Evolutionary conservation across 2,797 vertebrate genomes (phyloP), one percentile per base, ranked within the genome.

Genomic region (Anguilla obscura): DNA sequence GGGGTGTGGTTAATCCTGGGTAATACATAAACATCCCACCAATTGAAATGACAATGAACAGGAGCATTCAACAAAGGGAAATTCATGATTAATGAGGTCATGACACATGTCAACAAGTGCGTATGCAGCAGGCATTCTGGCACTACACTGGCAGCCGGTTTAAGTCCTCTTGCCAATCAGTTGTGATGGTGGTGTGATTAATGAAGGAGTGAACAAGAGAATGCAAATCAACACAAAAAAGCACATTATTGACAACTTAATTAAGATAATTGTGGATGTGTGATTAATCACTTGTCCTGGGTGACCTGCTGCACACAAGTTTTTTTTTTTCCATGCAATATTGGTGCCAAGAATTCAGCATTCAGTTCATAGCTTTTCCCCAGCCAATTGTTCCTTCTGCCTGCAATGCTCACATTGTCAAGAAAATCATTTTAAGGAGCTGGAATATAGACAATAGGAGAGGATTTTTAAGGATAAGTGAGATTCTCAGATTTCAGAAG

Each of bases 51-150:
- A 50, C 79, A 82, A 45, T n/a, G 6, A 24, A 18, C 45, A 24
- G 79, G 79, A 50, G 50, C 24, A n/a, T n/a, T 10, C 24, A 82
- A 9, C 40, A 82, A 82, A 82, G 79, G 27, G 21, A 24, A 48
- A 48, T 82, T 50, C 79, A n/a, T 82, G 40, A 82, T n/a, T 82
- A 24, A 48, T 82, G 79, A 82, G 79, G 79, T 82, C 79, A 50
- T 82, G 45, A 50, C 45, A 48, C 21, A 18, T 14, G 5, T 82
- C 45, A 82, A 82, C 45, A 50, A 45, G 40, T 48, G 50, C 21
- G 7, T 50, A 24, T 50, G 45, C 45, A 3, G 21, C 40, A 50
- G 40, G 40, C 79, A 82, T 10, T 33, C 45, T 45, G 74, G 7
- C 30, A 79, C 6, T 21, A 45, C 12, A 40, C 36, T 79, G 30